Evolutionary conservation across 2,113 vertebrate species (phyloP), one percentile per base, ranked within the genome.

Genomic region (Misgurnus anguillicaudatus): DNA sequence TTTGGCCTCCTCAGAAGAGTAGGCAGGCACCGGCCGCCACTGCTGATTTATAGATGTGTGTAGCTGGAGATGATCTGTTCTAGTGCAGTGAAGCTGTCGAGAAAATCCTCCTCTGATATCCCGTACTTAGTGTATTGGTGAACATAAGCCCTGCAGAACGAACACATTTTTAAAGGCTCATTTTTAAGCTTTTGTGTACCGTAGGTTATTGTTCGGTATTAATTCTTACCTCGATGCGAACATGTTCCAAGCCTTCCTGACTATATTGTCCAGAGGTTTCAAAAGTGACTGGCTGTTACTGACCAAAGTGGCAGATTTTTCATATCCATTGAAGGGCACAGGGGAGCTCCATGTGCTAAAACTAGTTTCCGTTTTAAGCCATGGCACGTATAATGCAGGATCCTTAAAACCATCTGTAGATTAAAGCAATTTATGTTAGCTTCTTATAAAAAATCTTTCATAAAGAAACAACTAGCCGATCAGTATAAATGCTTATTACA

Each of bases 161-260:
- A 53, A 6, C 0, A 63, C 11, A 77, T 16, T 21, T 42, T 42
- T 19, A n/a, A 53, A 70, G 6, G 19, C n/a, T 0, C 53, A 7
- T 53, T 53, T 11, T 24, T 53, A 24, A 21, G 5, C 24, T 3
- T 53, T 53, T 16, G 5, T 48, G 24, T 38, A 14, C 21, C 19
- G 7, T 4, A 5, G 24, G 3, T 31, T 31, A 2, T 6, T 10
- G 55, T 69, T n/a, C 45, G 21, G 13, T 11, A 13, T 1, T 19
- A 19, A 51, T 45, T 91, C 95, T 94, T 92, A 99, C 98, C 94
- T 96, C 66, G 96, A 98, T 24, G 96, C 95, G 88, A 99, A 99
- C 98, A 98, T 99, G 78, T 95, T 97, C 98, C 98, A 99, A 0
- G 97, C 98, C 88, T 96, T 98, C 64, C 93, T 92, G 82, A 98